Conservation (phyloP, 2,113 vertebrate genomes). For the Gadus chalcogrammus region DNA sequence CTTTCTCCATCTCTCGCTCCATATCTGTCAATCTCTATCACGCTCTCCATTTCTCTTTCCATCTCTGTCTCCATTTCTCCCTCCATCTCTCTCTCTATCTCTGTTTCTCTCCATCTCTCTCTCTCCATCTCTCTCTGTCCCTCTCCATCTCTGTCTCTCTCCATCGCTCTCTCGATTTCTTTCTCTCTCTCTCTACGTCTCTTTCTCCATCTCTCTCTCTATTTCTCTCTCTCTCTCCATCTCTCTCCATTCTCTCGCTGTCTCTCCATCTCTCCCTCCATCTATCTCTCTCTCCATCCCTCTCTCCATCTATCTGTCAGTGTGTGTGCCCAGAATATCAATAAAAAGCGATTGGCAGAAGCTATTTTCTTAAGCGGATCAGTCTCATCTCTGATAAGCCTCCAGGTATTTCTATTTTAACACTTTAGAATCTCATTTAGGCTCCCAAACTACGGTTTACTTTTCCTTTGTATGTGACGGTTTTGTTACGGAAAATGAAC, state of each 20-base stretch:
- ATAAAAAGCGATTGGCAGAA: neutral
- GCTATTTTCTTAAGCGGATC: slow-evolving; percentile 17
- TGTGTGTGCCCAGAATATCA: slow-evolving; percentile 27
- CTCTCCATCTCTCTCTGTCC: neutral
- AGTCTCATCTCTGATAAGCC: slow-evolving; percentile 23
- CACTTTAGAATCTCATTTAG: slow-evolving; percentile 23
- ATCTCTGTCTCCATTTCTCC: neutral
- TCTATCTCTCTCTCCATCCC: neutral
- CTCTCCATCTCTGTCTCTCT: neutral
- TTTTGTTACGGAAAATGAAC: too few species aligned
- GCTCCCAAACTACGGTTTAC: neutral
- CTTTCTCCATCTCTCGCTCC: neutral
- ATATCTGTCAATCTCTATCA: neutral
- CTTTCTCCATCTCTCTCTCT: slow-evolving; percentile 1
- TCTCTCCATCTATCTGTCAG: neutral
- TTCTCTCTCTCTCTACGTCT: neutral
- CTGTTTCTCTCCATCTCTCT: neutral
- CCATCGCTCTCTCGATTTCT: neutral
- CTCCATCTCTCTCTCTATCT: neutral
- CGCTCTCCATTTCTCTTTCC: neutral
- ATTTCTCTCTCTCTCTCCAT: neutral
- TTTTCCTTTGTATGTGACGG: neutral
- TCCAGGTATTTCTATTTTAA: neutral
- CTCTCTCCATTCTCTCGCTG: too few species aligned
- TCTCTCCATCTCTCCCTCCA: neutral